Evolutionary conservation across 1,140 invertebrate genomes (phyloP).

Genomic region (Anastatus disparis): DNA sequence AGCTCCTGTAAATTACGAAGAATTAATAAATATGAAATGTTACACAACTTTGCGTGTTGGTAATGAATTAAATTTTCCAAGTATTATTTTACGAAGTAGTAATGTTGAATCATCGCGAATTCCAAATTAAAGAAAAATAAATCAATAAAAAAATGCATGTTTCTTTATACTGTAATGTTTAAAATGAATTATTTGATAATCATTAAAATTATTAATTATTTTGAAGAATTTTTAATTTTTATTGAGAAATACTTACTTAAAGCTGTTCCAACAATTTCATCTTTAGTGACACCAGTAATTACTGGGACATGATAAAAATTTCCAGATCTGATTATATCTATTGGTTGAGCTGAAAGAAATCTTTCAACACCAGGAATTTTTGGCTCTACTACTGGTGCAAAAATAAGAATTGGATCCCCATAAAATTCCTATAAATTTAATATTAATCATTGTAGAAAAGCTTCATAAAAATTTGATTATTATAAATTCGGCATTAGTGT

Average conservation of each 20-base stretch:
- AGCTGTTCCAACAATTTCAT: constrained; percentile 70
- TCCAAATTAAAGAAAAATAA: too few relatives aligned
- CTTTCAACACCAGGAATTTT: constrained; percentile 72
- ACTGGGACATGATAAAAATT: constrained; percentile 73
- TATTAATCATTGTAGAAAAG: constrained; percentile 57
- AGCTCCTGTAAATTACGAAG: too few relatives aligned
- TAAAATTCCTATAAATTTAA: constrained; percentile 66
- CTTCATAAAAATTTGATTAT: background rate
- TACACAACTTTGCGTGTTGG: too few relatives aligned
- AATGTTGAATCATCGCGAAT: too few relatives aligned
- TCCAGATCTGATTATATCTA: constrained; percentile 67
- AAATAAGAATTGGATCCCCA: constrained; percentile 71
- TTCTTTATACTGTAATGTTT: constrained; percentile 14
- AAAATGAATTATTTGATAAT: background rate
- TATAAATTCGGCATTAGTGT: too few relatives aligned
- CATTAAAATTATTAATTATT: too few relatives aligned
- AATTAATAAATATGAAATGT: too few relatives aligned
- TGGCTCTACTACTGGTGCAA: constrained; percentile 73
- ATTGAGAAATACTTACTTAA: constrained; percentile 26
- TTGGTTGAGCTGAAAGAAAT: constrained; percentile 70
- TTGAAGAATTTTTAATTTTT: background rate
- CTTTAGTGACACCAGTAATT: constrained; percentile 72
- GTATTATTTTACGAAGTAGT: too few relatives aligned
- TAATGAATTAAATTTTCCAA: too few relatives aligned
- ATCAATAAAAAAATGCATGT: background rate